Percentiles rank a stretch among this genome's conserved stretches.
phyloP scores from a whole-genome alignment of 2,113 vertebrate species.

The Salvelinus fontinalis region DNA sequence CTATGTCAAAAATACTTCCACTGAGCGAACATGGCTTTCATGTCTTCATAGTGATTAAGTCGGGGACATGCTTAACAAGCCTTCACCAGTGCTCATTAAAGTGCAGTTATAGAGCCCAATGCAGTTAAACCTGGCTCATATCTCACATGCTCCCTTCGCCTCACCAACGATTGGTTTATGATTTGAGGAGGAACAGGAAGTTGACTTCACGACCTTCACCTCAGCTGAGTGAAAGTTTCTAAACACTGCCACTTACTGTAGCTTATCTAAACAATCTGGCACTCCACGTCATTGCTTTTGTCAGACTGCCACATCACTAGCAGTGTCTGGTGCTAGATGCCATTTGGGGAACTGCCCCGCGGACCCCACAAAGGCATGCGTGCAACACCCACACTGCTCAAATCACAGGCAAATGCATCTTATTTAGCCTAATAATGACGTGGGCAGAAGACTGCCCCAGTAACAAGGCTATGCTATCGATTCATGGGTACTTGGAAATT shows the following conservation, averaged over 20 bases:
- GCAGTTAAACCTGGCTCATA: constrained; percentile 9
- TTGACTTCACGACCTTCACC: neutral
- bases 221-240: neutral
- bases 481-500: too few species aligned
- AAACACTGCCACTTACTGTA: neutral
- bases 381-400: too few species aligned
- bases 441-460: too few species aligned
- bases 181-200: constrained; percentile 21
- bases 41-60: constrained; percentile 48
- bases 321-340: neutral
- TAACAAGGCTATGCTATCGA: too few species aligned
- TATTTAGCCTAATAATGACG: too few species aligned
- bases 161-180: constrained; percentile 16
- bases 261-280: constrained; percentile 16
- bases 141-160: neutral
- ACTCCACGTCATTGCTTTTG: constrained; percentile 1
- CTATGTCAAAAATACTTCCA: constrained; percentile 7
- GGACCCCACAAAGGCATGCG: too few species aligned
- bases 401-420: too few species aligned
- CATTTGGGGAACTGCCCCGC: neutral
- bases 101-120: constrained; percentile 29
- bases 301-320: neutral
- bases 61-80: constrained; percentile 30
- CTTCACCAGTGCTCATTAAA: constrained; percentile 49
- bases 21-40: constrained; percentile 20